phyloP scores from a whole-genome alignment of 2,797 vertebrate species.

The Aplochiton taeniatus region DNA sequence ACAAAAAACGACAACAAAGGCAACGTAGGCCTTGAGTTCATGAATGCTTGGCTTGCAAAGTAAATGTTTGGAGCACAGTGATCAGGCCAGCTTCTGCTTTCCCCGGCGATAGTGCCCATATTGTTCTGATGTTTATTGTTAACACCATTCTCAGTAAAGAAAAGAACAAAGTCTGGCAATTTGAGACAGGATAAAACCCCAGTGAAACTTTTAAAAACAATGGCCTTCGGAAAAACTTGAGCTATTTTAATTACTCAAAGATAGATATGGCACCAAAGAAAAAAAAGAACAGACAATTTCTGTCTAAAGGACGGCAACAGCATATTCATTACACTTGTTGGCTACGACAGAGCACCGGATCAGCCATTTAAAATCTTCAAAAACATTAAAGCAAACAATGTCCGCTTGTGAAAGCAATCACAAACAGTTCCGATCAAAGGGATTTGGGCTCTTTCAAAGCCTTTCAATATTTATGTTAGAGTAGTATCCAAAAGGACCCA shows the following conservation, averaged over 20 bases:
- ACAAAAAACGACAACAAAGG: slow-evolving; percentile 2
- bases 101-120: slow-evolving; percentile 12
- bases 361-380: slow-evolving; percentile 34
- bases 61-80: slow-evolving; percentile 18
- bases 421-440: slow-evolving; percentile 34
- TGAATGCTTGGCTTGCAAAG: background rate
- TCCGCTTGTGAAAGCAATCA: slow-evolving; percentile 49
- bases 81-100: slow-evolving; percentile 38
- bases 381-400: slow-evolving; percentile 29
- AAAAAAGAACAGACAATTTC: slow-evolving; percentile 59
- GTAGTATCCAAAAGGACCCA: slow-evolving; percentile 5
- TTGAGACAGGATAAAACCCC: slow-evolving; percentile 41
- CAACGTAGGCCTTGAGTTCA: slow-evolving; percentile 6
- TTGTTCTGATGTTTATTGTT: slow-evolving; percentile 21
- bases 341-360: slow-evolving; percentile 5
- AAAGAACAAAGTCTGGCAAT: slow-evolving; percentile 54
- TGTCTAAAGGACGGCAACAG: slow-evolving; percentile 34
- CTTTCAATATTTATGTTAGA: slow-evolving; percentile 22
- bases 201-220: slow-evolving; percentile 38
- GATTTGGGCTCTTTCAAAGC: slow-evolving; percentile 29
- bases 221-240: slow-evolving; percentile 36
- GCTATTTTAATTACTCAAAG: slow-evolving; percentile 49
- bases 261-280: slow-evolving; percentile 49
- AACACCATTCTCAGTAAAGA: slow-evolving; percentile 27
- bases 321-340: slow-evolving; percentile 33